phyloP scores from a whole-genome alignment of 2,113 vertebrate species.

The Barnardius zonarius region DNA sequence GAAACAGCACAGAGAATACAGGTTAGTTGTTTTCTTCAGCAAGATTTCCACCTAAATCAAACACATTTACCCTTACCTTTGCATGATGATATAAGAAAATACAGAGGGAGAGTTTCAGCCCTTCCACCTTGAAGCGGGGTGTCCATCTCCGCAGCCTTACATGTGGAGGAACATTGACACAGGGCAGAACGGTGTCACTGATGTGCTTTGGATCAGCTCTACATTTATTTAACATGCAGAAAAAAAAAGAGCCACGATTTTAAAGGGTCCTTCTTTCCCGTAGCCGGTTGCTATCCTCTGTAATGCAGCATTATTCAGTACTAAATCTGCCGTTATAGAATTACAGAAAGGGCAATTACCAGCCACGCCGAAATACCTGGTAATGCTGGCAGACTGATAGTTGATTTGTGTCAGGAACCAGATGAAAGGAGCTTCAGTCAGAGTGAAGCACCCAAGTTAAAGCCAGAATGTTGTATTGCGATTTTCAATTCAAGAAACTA shows the following conservation, averaged over 20 bases:
- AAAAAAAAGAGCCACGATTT: neutral
- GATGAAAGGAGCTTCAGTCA: neutral
- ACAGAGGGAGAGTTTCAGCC: neutral
- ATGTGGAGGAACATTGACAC: neutral
- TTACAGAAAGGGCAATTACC: neutral
- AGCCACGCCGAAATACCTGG: neutral
- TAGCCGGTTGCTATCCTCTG: neutral
- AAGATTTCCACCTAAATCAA: neutral
- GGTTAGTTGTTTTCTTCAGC: neutral
- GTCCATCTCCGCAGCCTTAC: neutral
- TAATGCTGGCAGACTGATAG: neutral
- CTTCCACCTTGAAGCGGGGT: neutral
- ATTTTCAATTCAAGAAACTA: neutral
- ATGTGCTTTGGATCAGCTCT: neutral
- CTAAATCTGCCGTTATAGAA: neutral
- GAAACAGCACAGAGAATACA: constrained; percentile 18
- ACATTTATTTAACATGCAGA: fast-evolving
- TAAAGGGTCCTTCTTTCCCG: neutral
- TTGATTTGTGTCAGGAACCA: neutral
- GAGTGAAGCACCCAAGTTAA: neutral
- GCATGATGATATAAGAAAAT: neutral
- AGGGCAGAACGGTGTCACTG: neutral
- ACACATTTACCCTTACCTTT: constrained; percentile 7
- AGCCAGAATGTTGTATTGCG: neutral
- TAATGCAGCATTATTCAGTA: neutral